These are phyloP conservation scores for Tenthredo notha DNA, from an alignment of 2,888 invertebrate genomes.

Conservation along the genomic window DNA sequence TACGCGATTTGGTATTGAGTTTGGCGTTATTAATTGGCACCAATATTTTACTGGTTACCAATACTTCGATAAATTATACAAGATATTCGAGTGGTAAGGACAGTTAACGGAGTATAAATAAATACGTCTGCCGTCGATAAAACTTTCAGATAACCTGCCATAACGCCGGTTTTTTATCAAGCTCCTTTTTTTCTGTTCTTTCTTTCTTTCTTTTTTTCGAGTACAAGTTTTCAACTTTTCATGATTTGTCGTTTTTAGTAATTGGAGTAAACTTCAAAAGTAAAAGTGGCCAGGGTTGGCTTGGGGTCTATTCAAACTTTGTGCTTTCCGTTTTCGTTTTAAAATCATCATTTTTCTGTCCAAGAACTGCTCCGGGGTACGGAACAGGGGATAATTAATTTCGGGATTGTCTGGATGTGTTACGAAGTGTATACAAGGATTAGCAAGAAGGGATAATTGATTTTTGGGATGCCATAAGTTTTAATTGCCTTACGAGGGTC, in stretches of 20 bases:
- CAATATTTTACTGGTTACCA: background rate
- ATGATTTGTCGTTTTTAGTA: conserved; percentile 1
- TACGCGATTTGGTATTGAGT: background rate
- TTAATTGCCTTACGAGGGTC: conserved; percentile 4
- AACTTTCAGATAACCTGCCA: background rate
- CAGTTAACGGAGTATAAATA: background rate
- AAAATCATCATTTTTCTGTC: background rate
- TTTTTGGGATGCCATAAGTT: conserved; percentile 14
- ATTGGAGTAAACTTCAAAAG: conserved; percentile 6
- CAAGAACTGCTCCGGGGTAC: background rate
- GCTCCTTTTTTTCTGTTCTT: background rate
- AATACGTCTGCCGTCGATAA: background rate
- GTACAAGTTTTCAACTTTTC: background rate
- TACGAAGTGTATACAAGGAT: background rate
- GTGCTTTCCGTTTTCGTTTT: background rate
- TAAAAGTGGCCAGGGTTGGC: conserved; percentile 6
- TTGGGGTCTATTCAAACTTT: background rate
- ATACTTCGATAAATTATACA: background rate
- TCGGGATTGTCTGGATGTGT: background rate
- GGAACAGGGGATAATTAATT: conserved; percentile 23
- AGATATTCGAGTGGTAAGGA: background rate
- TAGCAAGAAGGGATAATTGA: background rate
- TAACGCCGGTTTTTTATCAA: background rate
- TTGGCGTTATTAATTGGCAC: background rate
- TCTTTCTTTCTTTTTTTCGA: background rate